A percentile compares a stretch with the other conserved stretches of the same genome.
Evolutionary conservation across 2,797 vertebrate genomes (phyloP).

Genomic region (Acanthurus leucopareius): DNA sequence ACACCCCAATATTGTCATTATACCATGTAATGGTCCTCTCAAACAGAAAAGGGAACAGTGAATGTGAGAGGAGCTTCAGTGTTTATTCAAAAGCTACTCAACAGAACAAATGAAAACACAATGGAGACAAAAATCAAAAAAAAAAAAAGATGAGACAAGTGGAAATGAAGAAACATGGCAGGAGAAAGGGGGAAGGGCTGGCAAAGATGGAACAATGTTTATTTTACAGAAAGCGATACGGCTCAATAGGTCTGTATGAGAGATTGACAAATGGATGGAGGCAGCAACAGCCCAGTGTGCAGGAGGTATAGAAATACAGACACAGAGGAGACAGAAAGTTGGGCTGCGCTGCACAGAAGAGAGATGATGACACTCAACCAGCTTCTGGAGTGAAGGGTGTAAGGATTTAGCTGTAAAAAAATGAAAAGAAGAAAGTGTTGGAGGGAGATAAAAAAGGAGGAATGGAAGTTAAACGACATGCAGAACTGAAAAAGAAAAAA

Average conservation of each 20-base stretch:
- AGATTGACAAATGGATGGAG: slow-evolving; percentile 75
- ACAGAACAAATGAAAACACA: slow-evolving; percentile 82
- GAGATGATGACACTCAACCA: slow-evolving; percentile 84
- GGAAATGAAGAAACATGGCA: slow-evolving; percentile 73
- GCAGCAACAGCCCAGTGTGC: slow-evolving; percentile 77
- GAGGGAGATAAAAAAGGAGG: slow-evolving; percentile 40
- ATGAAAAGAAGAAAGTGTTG: slow-evolving; percentile 56
- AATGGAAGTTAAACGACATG: slow-evolving; percentile 50
- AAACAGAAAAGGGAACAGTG: slow-evolving; percentile 67
- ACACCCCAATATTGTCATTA: background rate
- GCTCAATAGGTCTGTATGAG: slow-evolving; percentile 87
- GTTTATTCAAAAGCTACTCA: slow-evolving; percentile 86
- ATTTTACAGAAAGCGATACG: slow-evolving; percentile 92
- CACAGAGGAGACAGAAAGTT: slow-evolving; percentile 80
- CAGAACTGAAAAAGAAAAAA: slow-evolving; percentile 24
- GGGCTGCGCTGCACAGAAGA: slow-evolving; percentile 85
- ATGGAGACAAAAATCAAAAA: slow-evolving; percentile 58
- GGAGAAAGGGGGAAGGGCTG: slow-evolving; percentile 74
- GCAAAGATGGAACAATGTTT: slow-evolving; percentile 88
- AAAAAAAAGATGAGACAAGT: slow-evolving; percentile 58
- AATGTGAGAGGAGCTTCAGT: slow-evolving; percentile 76
- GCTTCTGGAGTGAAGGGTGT: slow-evolving; percentile 86
- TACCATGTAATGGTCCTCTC: slow-evolving; percentile 27
- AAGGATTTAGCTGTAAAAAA: slow-evolving; percentile 93
- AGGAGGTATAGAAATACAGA: slow-evolving; percentile 74